A percentile compares a stretch with the other conserved stretches of the same genome.
These are phyloP conservation scores for Odontamblyopus lacepedii DNA, from an alignment of 2,797 vertebrate genomes.

Conservation along the genomic window DNA sequence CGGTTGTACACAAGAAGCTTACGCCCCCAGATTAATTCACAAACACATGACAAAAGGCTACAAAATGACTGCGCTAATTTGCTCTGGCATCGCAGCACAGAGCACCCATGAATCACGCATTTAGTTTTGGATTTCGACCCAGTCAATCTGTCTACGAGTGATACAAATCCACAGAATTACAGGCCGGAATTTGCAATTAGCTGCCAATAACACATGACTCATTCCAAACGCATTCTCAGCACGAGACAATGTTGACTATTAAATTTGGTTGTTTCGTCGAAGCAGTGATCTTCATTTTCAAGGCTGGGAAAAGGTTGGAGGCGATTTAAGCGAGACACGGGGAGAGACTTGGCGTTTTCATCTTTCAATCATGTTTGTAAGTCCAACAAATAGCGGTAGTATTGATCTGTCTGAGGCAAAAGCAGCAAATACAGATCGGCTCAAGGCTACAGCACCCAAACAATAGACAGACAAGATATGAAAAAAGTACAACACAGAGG, in stretches of 20 bases:
- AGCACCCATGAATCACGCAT: not conserved
- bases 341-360: not conserved
- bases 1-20: not conserved
- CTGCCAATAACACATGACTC: conserved; percentile 10
- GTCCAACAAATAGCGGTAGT: not conserved
- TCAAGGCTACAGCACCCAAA: not conserved
- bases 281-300: not conserved
- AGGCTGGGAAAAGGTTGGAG: not conserved
- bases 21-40: not conserved
- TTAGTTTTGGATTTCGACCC: not conserved
- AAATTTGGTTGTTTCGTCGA: not conserved
- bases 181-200: conserved; percentile 2
- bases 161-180: conserved; percentile 1
- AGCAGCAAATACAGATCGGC: not conserved
- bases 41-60: not conserved
- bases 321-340: not conserved
- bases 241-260: not conserved
- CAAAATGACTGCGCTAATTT: not conserved
- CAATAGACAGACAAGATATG: not conserved
- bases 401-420: conserved; percentile 6
- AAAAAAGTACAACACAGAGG: not conserved
- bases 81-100: not conserved
- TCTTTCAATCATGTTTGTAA: conserved; percentile 12
- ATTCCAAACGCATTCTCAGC: not conserved
- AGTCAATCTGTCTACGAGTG: conserved; percentile 2